phyloP scores from a whole-genome alignment of 2,888 invertebrate genomes.

The Embidobia sp. region DNA sequence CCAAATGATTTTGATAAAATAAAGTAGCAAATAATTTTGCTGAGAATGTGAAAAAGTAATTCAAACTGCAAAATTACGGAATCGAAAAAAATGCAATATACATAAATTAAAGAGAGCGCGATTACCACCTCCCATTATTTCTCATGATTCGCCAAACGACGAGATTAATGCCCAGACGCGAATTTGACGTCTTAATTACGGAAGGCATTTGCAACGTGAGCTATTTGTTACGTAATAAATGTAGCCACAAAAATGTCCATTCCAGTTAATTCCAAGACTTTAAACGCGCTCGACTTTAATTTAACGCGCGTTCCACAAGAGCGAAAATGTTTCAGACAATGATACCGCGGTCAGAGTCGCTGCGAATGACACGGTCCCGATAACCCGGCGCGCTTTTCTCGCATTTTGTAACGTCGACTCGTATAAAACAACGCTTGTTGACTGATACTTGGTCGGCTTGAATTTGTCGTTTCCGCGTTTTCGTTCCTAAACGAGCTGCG shows the following conservation, averaged over 20 bases:
- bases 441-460: conserved; percentile 39
- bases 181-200: conserved; percentile 20
- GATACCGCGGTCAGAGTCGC: conserved; percentile 15
- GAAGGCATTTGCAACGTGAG: not conserved
- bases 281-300: conserved; percentile 31
- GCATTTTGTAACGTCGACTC: conserved; percentile 37
- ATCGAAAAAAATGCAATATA: too few species aligned
- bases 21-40: too few species aligned
- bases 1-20: too few species aligned
- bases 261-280: conserved; percentile 24
- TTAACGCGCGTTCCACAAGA: conserved; percentile 24
- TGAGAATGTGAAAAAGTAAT: too few species aligned
- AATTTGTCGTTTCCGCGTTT: conserved; percentile 29
- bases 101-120: too few species aligned
- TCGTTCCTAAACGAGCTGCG: conserved; percentile 22
- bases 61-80: too few species aligned
- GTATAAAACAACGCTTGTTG: conserved; percentile 25
- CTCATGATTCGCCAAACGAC: too few species aligned
- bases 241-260: conserved; percentile 34
- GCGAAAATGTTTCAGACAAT: conserved; percentile 25
- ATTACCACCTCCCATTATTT: too few species aligned
- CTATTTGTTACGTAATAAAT: conserved; percentile 27
- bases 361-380: conserved; percentile 32
- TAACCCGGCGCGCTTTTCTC: not conserved
- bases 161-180: too few species aligned